Percentiles rank a stretch among this genome's conserved stretches.
These are phyloP conservation scores for Halocynthia aurantium DNA, from an alignment of 23 tunicate genomes.

Conservation along the genomic window DNA sequence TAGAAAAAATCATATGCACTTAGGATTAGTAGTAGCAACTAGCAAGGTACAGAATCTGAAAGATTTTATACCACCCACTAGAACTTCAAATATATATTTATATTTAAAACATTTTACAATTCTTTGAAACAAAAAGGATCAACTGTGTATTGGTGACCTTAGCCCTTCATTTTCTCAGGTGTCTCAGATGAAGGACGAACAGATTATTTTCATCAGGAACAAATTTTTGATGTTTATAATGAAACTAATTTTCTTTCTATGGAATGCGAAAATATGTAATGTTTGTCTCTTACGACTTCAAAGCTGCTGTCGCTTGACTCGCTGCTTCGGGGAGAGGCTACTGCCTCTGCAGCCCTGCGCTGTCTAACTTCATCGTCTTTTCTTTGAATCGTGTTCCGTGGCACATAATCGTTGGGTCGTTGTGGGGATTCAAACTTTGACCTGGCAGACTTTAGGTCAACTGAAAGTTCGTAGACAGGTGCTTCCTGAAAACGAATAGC, in stretches of 20 bases:
- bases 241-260: not conserved
- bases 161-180: not conserved
- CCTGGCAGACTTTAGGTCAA: slow-evolving; percentile 64
- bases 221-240: not conserved
- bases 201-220: not conserved
- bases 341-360: slow-evolving; percentile 24
- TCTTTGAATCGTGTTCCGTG: slow-evolving; percentile 44
- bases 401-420: slow-evolving; percentile 41
- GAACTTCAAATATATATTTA: too few relatives aligned
- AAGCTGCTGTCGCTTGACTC: slow-evolving; percentile 16
- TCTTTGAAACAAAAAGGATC: not conserved
- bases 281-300: slow-evolving; percentile 3
- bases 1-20: too few relatives aligned
- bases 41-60: too few relatives aligned
- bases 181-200: not conserved
- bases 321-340: slow-evolving; percentile 21
- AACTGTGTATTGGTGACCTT: not conserved
- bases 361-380: slow-evolving; percentile 19
- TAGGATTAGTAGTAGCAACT: too few relatives aligned
- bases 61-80: too few relatives aligned
- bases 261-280: too few relatives aligned
- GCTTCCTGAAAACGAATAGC: not conserved
- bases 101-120: too few relatives aligned
- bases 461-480: slow-evolving; percentile 8
- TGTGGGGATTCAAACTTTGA: slow-evolving; percentile 63